These are phyloP conservation scores for Crypturellus tataupa DNA, from an alignment of 2,797 vertebrate species.

Conservation along the genomic window DNA sequence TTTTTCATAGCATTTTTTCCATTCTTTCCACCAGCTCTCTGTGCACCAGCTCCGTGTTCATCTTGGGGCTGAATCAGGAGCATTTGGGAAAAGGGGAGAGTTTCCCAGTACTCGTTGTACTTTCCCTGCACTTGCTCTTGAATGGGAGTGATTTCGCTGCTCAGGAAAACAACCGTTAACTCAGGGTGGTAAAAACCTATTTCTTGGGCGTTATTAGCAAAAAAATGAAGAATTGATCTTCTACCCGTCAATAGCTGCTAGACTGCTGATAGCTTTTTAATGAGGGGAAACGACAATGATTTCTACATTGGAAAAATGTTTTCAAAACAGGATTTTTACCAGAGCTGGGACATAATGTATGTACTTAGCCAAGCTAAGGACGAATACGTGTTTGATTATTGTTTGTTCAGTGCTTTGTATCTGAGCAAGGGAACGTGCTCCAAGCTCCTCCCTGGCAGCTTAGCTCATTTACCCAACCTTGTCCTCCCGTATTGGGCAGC, in stretches of 20 bases:
- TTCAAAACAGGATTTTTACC: neutral
- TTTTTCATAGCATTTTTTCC: neutral
- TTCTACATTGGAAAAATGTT: neutral
- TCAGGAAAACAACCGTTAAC: neutral
- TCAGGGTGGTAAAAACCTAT: neutral
- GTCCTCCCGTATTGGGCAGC: neutral
- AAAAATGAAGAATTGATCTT: conserved; percentile 22
- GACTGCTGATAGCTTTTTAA: neutral
- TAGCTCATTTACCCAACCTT: neutral
- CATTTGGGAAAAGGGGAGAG: neutral
- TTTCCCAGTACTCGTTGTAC: neutral
- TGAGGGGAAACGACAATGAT: neutral
- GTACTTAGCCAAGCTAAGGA: neutral
- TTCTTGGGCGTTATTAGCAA: neutral
- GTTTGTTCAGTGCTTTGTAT: neutral
- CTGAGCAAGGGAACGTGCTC: neutral
- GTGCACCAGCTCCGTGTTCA: neutral
- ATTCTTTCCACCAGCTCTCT: neutral
- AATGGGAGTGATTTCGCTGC: neutral
- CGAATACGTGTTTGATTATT: neutral
- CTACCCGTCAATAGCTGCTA: neutral
- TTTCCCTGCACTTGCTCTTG: neutral
- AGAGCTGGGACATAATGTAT: neutral
- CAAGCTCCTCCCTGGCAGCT: neutral
- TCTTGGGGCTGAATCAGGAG: neutral